Evolutionary conservation across 1,140 invertebrate species (phyloP).

Genomic region (Zaprionus inermis): DNA sequence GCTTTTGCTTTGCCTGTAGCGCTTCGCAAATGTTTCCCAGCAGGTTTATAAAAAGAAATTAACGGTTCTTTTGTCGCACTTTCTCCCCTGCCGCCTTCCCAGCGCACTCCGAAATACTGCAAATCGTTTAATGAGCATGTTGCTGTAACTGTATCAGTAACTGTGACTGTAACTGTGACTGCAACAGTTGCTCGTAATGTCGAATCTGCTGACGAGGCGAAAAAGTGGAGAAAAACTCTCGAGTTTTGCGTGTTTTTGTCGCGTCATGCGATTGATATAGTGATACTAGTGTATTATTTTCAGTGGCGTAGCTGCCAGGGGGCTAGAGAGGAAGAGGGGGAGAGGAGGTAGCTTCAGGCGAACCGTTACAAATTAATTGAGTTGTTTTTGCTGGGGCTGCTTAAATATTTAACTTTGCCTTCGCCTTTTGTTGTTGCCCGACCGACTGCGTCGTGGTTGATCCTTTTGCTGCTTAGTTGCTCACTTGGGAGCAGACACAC

Average conservation of each 20-base stretch:
- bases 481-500: conserved; percentile 68
- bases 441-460: conserved; percentile 39
- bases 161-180: conserved; percentile 15
- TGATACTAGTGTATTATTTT: conserved; percentile 42
- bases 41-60: conserved; percentile 85
- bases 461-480: conserved; percentile 78
- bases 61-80: conserved; percentile 66
- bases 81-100: conserved; percentile 3
- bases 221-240: conserved; percentile 31
- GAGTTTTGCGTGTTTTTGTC: conserved; percentile 27
- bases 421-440: conserved; percentile 69
- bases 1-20: conserved; percentile 26
- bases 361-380: conserved; percentile 80
- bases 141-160: conserved; percentile 40
- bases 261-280: conserved; percentile 55
- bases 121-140: conserved; percentile 83
- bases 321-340: background rate
- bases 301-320: conserved; percentile 1
- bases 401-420: conserved; percentile 79
- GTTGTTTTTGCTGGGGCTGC: conserved; percentile 71
- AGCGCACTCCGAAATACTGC: background rate
- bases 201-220: conserved; percentile 52
- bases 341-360: conserved; percentile 13
- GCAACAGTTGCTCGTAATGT: background rate
- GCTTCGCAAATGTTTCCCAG: conserved; percentile 79